phyloP scores from a whole-genome alignment of 2,113 vertebrate species.

The Stigmatopora nigra region DNA sequence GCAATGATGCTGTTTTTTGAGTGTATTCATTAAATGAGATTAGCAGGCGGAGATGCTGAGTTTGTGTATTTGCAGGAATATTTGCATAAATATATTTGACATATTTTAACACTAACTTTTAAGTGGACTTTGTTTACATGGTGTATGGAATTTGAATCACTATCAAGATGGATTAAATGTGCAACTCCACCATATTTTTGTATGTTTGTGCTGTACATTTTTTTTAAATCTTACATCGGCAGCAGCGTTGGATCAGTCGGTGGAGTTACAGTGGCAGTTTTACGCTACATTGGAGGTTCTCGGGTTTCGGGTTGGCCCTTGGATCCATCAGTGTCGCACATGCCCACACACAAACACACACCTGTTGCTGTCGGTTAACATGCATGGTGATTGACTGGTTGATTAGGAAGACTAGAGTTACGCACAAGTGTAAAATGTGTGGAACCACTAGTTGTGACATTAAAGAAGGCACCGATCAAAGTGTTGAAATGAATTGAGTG shows the following conservation, averaged over 20 bases:
- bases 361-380: conserved; percentile 51
- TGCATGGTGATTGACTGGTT: conserved; percentile 2
- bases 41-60: neutral
- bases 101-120: neutral
- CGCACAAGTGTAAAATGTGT: neutral
- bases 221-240: conserved; percentile 73
- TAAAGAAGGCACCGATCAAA: neutral
- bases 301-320: conserved; percentile 61
- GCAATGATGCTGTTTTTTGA: neutral
- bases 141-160: neutral
- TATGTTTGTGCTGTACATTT: conserved; percentile 12
- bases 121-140: neutral
- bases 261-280: conserved; percentile 66
- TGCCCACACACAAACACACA: conserved; percentile 21
- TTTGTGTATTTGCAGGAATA: neutral
- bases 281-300: conserved; percentile 58
- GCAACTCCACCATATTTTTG: too few relatives aligned
- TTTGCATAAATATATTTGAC: neutral
- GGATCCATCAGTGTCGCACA: conserved; percentile 43
- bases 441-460: neutral
- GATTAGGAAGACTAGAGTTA: neutral
- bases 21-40: neutral
- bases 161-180: too few relatives aligned
- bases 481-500: conserved; percentile 2
- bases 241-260: conserved; percentile 47